A percentile compares a stretch with the other conserved stretches of the same genome.
These are phyloP conservation scores for Lutraria lutraria DNA, from an alignment of 2,888 invertebrate genomes.

Conservation along the genomic window DNA sequence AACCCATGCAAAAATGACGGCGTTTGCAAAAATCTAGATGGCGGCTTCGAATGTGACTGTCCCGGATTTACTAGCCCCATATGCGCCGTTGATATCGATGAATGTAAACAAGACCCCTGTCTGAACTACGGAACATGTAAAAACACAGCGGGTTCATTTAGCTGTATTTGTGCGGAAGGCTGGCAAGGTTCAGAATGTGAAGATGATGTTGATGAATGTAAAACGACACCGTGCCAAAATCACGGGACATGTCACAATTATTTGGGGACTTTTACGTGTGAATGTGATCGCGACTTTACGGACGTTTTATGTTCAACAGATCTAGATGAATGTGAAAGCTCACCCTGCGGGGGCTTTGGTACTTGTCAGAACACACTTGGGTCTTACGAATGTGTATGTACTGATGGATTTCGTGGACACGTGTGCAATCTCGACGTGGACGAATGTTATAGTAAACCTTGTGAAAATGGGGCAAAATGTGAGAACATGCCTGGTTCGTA, in stretches of 20 bases:
- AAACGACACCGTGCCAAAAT: constrained; percentile 25
- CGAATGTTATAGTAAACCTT: constrained; percentile 55
- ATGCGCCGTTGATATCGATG: constrained; percentile 29
- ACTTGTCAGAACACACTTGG: constrained; percentile 56
- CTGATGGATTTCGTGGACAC: constrained; percentile 47
- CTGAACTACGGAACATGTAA: constrained; percentile 25
- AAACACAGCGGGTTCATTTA: constrained; percentile 31
- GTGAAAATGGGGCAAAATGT: constrained; percentile 45
- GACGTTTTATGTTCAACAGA: constrained; percentile 31
- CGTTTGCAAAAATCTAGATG: constrained; percentile 25
- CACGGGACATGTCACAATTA: constrained; percentile 31
- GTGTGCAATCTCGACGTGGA: constrained; percentile 59
- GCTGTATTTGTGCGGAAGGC: constrained; percentile 20
- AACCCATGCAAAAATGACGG: constrained; percentile 37
- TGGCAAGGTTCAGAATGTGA: constrained; percentile 38
- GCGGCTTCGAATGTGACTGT: constrained; percentile 32
- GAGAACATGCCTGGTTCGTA: constrained; percentile 45
- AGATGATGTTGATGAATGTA: constrained; percentile 41
- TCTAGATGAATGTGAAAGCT: constrained; percentile 32
- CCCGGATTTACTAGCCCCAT: constrained; percentile 1
- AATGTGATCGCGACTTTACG: constrained; percentile 28
- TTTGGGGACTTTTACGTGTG: constrained; percentile 28
- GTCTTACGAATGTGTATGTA: constrained; percentile 61
- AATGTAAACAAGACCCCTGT: constrained; percentile 31
- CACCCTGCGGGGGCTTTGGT: constrained; percentile 47